These are phyloP conservation scores for Nannobrachium achirus DNA, from an alignment of 2,113 vertebrate species.

Conservation along the genomic window DNA sequence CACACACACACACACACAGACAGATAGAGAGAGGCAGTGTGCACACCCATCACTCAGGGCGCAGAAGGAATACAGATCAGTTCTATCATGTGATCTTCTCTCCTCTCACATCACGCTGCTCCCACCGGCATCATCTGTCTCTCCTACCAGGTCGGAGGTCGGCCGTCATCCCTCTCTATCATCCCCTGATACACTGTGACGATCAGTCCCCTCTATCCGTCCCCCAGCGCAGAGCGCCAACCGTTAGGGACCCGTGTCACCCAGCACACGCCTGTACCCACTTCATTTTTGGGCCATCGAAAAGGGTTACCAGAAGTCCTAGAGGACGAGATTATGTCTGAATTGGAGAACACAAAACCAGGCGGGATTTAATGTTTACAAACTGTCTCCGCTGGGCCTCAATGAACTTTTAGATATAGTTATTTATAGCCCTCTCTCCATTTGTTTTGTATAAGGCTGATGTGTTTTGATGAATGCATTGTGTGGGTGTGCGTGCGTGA, in stretches of 20 bases:
- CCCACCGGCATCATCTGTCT: conserved; percentile 64
- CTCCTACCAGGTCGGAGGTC: conserved; percentile 68
- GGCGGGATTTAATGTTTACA: conserved; percentile 22
- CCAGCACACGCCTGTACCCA: no score
- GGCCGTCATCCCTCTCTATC: conserved; percentile 56
- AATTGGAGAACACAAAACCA: conserved; percentile 22
- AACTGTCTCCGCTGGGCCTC: conserved; percentile 21
- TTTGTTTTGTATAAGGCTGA: no score
- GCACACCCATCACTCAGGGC: conserved; percentile 61
- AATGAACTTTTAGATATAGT: background rate
- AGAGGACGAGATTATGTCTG: conserved; percentile 9
- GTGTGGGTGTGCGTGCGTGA: no score
- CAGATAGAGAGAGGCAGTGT: background rate
- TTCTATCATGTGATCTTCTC: no score
- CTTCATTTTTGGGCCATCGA: no score
- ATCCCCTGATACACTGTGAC: conserved; percentile 55
- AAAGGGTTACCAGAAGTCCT: conserved; percentile 57
- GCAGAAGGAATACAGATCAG: no score
- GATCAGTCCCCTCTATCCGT: conserved; percentile 68
- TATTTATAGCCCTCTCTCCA: no score
- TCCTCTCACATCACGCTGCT: conserved; percentile 33
- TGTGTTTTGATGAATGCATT: no score
- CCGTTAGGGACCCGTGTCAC: no score
- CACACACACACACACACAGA: no score
- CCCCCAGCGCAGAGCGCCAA: conserved; percentile 56